Percentiles rank a stretch among this genome's conserved stretches.
These are phyloP conservation scores for Columba livia DNA, from an alignment of 2,113 vertebrate species.

Conservation along the genomic window DNA sequence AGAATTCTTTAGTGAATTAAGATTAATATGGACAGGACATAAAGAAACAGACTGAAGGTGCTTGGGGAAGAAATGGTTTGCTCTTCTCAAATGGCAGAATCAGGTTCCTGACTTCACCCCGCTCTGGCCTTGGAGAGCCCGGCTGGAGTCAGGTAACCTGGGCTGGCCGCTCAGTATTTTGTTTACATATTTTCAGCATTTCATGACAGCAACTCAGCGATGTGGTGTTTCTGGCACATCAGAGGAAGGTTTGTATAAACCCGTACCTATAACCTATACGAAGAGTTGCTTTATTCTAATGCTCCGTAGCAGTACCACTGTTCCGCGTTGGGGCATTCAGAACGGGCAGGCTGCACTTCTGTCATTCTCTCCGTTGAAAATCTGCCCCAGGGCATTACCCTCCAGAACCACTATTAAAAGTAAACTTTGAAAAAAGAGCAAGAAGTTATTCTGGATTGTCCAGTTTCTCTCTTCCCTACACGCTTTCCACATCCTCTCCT, in stretches of 20 bases:
- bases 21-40: not conserved
- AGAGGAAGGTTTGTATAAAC: not conserved
- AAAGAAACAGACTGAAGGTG: not conserved
- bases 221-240: not conserved
- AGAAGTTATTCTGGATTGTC: not conserved
- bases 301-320: not conserved
- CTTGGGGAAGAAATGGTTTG: not conserved
- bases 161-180: not conserved
- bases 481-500: not conserved
- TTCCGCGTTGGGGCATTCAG: not conserved
- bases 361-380: not conserved
- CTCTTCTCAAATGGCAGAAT: not conserved
- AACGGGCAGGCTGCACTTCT: not conserved
- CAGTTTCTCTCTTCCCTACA: not conserved
- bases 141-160: not conserved
- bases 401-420: not conserved
- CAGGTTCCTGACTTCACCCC: not conserved
- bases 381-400: not conserved
- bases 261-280: not conserved
- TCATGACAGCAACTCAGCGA: not conserved
- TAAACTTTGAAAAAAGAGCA: not conserved
- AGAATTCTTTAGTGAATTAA: not conserved
- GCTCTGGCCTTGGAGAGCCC: not conserved
- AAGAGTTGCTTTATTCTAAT: not conserved
- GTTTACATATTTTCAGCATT: not conserved